Evolutionary conservation across 2,113 vertebrate genomes (phyloP).

Genomic region (Toxostoma redivivum): DNA sequence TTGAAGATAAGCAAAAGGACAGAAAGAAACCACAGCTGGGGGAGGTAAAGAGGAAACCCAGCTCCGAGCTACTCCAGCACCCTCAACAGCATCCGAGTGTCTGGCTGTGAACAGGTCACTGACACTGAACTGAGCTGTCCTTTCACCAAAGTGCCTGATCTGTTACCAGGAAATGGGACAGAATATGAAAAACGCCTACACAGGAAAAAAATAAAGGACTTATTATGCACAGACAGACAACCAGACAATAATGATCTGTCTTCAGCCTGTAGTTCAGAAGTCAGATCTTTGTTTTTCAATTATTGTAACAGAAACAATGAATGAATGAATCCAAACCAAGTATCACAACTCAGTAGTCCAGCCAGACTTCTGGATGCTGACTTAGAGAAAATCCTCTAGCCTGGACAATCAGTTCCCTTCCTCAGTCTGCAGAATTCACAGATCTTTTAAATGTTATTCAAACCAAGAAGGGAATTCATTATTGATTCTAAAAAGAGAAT

Average conservation of each 20-base stretch:
- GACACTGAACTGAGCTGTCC: neutral
- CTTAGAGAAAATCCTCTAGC: neutral
- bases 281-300: neutral
- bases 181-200: neutral
- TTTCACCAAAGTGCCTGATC: neutral
- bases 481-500: neutral
- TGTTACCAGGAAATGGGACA: neutral
- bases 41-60: rapidly evolving
- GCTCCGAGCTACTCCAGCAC: neutral
- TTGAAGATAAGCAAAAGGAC: no score
- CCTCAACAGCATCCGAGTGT: rapidly evolving
- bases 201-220: neutral
- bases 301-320: neutral
- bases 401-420: neutral
- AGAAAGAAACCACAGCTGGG: neutral
- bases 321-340: neutral
- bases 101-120: neutral
- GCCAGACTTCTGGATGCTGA: no score
- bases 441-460: neutral
- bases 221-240: rapidly evolving
- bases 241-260: neutral
- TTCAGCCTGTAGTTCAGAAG: neutral
- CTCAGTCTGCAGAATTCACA: neutral
- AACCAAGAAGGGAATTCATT: neutral
- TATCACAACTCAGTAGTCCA: neutral